phyloP scores from a whole-genome alignment of 1,140 invertebrate species.

The Archivesica marissinica region DNA sequence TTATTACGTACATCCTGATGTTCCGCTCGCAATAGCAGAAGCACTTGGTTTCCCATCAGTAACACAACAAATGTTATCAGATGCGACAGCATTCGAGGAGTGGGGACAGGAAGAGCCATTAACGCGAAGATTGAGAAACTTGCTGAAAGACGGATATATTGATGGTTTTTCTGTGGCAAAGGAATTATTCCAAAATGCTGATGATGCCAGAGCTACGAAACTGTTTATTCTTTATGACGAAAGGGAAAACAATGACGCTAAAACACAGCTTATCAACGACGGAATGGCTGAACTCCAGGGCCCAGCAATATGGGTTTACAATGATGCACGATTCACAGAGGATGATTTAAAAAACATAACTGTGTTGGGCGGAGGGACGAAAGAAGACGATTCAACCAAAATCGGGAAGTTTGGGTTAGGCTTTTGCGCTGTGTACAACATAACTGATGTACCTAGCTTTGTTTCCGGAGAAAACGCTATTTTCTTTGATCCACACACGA shows the following conservation, averaged over 20 bases:
- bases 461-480: conserved; percentile 72
- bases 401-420: conserved; percentile 77
- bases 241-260: conserved; percentile 67
- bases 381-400: conserved; percentile 70
- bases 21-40: conserved; percentile 65
- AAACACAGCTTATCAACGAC: conserved; percentile 69
- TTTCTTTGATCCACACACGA: conserved; percentile 78
- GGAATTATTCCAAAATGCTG: conserved; percentile 84
- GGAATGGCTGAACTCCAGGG: conserved; percentile 72
- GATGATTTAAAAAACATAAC: conserved; percentile 73
- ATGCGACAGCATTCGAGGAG: conserved; percentile 56
- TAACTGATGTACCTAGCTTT: conserved; percentile 78
- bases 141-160: conserved; percentile 69
- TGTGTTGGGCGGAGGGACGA: conserved; percentile 71
- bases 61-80: conserved; percentile 58
- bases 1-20: conserved; percentile 69
- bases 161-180: conserved; percentile 76
- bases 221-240: conserved; percentile 78
- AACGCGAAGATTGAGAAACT: conserved; percentile 67
- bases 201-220: conserved; percentile 79
- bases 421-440: conserved; percentile 79
- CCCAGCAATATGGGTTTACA: conserved; percentile 72
- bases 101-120: conserved; percentile 76
- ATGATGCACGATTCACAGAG: conserved; percentile 71
- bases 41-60: conserved; percentile 67